phyloP scores from a whole-genome alignment of 2,113 vertebrate genomes.

The Synchiropus splendidus region DNA sequence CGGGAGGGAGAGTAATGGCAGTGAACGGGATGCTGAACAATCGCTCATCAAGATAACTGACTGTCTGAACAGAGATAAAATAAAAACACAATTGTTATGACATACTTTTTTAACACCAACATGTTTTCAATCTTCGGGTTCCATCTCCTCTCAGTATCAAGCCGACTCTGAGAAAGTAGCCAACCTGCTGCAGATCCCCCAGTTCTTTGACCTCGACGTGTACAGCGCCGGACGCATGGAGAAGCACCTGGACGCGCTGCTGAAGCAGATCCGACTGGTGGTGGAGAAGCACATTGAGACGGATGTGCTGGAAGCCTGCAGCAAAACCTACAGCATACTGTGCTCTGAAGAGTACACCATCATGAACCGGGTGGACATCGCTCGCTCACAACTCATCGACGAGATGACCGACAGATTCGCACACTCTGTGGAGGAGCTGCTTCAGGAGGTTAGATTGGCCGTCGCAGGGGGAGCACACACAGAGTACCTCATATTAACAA shows the following conservation, averaged over 20 bases:
- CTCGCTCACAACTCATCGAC: slow-evolving; percentile 94
- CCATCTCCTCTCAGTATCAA: slow-evolving; percentile 75
- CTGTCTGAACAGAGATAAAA: too few species aligned
- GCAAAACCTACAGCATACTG: slow-evolving; percentile 97
- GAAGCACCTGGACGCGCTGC: slow-evolving; percentile 93
- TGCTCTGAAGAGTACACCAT: slow-evolving; percentile 98
- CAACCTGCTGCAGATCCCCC: slow-evolving; percentile 95
- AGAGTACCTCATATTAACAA: too few species aligned
- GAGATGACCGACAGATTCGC: slow-evolving; percentile 92
- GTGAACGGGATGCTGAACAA: too few species aligned
- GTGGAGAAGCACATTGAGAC: slow-evolving; percentile 96
- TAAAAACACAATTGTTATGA: too few species aligned
- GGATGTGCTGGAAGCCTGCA: slow-evolving; percentile 96
- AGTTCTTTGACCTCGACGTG: slow-evolving; percentile 95
- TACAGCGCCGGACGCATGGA: slow-evolving; percentile 98
- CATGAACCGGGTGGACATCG: slow-evolving; percentile 97
- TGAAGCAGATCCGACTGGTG: slow-evolving; percentile 96
- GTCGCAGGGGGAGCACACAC: too few species aligned
- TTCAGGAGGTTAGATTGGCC: slow-evolving; percentile 81
- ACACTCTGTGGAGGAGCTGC: slow-evolving; percentile 91
- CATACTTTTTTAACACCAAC: too few species aligned
- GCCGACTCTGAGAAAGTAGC: slow-evolving; percentile 96
- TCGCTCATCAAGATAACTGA: too few species aligned
- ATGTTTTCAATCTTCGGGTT: neutral
- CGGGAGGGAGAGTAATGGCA: neutral